Base-by-base conservation (phyloP, 2,113 vertebrate species). In the Rhinolophus ferrumequinum region DNA sequence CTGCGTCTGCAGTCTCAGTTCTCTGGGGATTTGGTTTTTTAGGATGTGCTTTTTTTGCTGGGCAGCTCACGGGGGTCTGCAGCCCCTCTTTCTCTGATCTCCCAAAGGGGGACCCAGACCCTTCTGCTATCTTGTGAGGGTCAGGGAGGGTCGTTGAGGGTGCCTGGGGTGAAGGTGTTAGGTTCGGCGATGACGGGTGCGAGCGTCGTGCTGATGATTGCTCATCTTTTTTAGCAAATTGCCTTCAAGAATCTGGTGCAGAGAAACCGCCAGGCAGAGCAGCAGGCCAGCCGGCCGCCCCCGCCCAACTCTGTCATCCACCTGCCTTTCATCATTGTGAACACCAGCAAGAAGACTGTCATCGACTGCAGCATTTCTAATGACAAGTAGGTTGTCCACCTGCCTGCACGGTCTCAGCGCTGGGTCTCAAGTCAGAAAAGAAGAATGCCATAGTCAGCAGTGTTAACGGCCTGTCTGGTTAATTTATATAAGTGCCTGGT, bases 361-460 rank as follows among this genome's bases (percentile, higher is more conserved):
- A 99, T 99, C 5, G 99, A 99, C 98, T 99, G 99, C 98, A 99
- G 99, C 98, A 99, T 99, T 98, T 99, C 99, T 92, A 99, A 99
- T 54, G 99, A 99, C 99, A 99, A 99, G 99, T 99, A 14, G 58
- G 26, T 33, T 64, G 58, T 83, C 58, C 28, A 4, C 12, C 30
- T 41, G 58, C 28, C 28, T 38, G 10, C 11, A 3, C 13, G 58
- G 5, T 95, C 77, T 80, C 35, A 50, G 94, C 44, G 14, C 52
- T 66, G 88, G 9, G 44, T 52, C 54, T 52, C 60, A 1, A 33
- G 33, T 69, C 38, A 69, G 44, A 47, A 62, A 60, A 33, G 62
- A 47, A 47, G 66, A 35, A 47, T 2, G 64, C 30, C 11, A 6
- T 6, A 0, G 41, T 41, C 35, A 11, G 54, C 33, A 19, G 35